These are phyloP conservation scores for Dipus sagitta DNA, from an alignment of 2,797 vertebrate genomes.

Conservation along the genomic window DNA sequence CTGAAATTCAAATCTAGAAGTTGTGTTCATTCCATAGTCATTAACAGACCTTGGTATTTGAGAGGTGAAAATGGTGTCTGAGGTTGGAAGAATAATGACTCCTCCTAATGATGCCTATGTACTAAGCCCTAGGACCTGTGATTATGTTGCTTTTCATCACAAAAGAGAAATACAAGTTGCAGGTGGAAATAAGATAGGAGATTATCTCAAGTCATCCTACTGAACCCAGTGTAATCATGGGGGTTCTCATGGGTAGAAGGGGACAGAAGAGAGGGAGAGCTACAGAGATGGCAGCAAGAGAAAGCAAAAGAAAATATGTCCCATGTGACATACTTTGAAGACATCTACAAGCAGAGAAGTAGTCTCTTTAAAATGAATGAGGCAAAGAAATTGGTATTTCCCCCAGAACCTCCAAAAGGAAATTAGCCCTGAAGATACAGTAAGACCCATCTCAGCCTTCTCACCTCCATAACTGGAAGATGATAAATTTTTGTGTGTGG, in stretches of 20 bases:
- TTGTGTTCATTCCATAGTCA: background rate
- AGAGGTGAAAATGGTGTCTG: background rate
- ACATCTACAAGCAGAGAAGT: background rate
- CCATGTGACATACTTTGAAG: background rate
- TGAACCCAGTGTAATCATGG: background rate
- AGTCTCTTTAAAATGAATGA: background rate
- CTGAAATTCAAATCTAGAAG: background rate
- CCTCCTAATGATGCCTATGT: background rate
- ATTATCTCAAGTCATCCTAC: background rate
- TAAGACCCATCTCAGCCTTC: conserved; percentile 6
- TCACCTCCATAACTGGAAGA: background rate
- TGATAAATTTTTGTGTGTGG: background rate
- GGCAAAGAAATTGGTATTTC: background rate
- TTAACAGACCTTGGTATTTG: background rate
- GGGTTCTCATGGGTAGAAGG: background rate
- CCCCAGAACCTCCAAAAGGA: background rate
- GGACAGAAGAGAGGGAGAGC: background rate
- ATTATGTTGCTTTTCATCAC: background rate
- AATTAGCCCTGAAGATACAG: background rate
- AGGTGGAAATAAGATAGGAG: background rate
- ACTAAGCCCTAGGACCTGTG: background rate
- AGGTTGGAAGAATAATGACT: background rate
- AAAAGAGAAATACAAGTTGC: conserved; percentile 9
- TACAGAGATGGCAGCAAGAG: background rate
- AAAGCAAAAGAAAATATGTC: background rate